phyloP scores from a whole-genome alignment of 2,888 invertebrate genomes.

The Aethes cnicana region DNA sequence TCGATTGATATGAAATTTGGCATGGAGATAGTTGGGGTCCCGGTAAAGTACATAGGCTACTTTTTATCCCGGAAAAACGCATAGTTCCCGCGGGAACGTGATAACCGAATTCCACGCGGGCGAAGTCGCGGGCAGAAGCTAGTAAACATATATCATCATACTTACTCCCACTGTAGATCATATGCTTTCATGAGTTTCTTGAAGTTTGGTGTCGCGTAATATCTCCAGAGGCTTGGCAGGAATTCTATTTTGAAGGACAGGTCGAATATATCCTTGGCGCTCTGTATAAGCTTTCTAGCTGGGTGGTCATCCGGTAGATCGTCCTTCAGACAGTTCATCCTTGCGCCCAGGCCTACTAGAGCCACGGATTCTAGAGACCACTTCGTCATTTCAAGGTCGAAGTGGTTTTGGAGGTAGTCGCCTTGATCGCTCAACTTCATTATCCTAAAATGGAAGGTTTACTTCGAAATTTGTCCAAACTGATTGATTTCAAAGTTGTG shows the following conservation, averaged over 20 bases:
- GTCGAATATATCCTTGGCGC: constrained; percentile 54
- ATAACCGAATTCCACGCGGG: too few species aligned
- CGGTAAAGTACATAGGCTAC: too few species aligned
- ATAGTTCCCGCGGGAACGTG: too few species aligned
- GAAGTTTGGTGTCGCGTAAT: constrained; percentile 53
- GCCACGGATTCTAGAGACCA: constrained; percentile 84
- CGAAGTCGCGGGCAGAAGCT: too few species aligned
- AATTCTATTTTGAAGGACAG: constrained; percentile 57
- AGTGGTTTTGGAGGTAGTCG: constrained; percentile 60
- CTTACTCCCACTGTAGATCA: constrained; percentile 71
- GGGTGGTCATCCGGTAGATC: constrained; percentile 55
- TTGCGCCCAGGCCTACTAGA: constrained; percentile 60
- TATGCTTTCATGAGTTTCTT: constrained; percentile 58
- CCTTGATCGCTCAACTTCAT: constrained; percentile 48
- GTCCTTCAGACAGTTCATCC: constrained; percentile 61
- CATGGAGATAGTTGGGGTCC: too few species aligned
- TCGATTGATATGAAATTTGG: too few species aligned
- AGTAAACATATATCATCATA: too few species aligned
- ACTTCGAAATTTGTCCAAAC: too few species aligned
- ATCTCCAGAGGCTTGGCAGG: constrained; percentile 57
- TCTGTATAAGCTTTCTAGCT: constrained; percentile 53
- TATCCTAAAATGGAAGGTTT: constrained; percentile 56
- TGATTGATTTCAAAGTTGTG: too few species aligned
- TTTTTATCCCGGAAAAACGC: too few species aligned
- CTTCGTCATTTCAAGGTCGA: constrained; percentile 80